A percentile compares a stretch with the other conserved stretches of the same genome.
Conservation (phyloP, 1,140 invertebrate genomes). For the Macrocentrus cingulum region DNA sequence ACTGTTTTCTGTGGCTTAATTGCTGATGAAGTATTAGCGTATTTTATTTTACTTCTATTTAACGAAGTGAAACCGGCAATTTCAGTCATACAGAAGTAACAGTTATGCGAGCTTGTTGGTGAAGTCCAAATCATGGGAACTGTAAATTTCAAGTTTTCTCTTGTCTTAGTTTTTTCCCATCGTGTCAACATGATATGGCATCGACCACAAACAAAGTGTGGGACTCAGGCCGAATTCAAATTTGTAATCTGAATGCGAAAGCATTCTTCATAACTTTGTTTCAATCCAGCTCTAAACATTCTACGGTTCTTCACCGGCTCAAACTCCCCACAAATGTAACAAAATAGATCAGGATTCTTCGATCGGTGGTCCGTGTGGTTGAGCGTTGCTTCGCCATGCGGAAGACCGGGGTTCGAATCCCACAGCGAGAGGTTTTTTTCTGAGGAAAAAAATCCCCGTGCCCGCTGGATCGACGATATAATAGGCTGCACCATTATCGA, state of each 20-base stretch:
- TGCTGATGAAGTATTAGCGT: neutral
- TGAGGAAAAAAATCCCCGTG: no score
- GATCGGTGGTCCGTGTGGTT: no score
- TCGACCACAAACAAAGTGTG: neutral
- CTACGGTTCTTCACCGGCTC: neutral
- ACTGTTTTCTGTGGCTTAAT: neutral
- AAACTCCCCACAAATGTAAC: neutral
- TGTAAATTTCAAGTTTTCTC: slow-evolving; percentile 17
- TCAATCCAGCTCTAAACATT: neutral
- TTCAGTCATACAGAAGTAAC: slow-evolving; percentile 16
- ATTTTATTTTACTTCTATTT: neutral
- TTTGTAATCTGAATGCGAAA: neutral
- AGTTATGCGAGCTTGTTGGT: slow-evolving; percentile 13
- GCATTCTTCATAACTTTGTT: slow-evolving; percentile 23
- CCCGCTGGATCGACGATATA: no score
- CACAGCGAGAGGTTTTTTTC: no score
- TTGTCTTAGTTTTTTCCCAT: slow-evolving; percentile 5
- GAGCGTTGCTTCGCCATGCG: no score
- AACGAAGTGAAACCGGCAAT: slow-evolving; percentile 11
- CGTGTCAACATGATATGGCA: neutral
- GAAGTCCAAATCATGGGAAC: slow-evolving; percentile 15
- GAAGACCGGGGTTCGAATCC: no score
- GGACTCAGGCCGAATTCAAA: neutral
- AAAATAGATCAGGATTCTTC: no score
- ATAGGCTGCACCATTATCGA: no score